Conservation (phyloP, 2,888 invertebrate species). For the Diplolepis rosae region DNA sequence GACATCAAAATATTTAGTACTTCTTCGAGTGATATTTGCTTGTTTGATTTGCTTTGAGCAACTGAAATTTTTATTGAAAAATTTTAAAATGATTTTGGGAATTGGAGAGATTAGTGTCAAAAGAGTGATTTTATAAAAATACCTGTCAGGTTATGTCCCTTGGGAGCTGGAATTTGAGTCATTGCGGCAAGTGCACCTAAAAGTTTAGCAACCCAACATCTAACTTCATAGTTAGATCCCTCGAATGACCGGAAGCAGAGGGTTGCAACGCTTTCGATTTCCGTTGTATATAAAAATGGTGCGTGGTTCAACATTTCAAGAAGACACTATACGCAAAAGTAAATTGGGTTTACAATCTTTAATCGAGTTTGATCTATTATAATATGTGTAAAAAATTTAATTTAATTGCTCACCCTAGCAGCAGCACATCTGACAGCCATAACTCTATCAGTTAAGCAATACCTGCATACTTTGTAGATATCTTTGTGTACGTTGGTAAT, state of each 20-base stretch:
- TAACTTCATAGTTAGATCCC: slow-evolving; percentile 92
- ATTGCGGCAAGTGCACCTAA: slow-evolving; percentile 91
- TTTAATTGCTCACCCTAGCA: slow-evolving; percentile 78
- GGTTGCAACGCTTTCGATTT: slow-evolving; percentile 93
- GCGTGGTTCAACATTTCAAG: slow-evolving; percentile 92
- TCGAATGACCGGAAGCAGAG: slow-evolving; percentile 94
- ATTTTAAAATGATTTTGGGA: too few species aligned
- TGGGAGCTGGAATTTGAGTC: slow-evolving; percentile 82
- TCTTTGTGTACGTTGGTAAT: slow-evolving; percentile 90
- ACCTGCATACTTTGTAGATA: slow-evolving; percentile 92
- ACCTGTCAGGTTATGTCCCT: slow-evolving; percentile 75
- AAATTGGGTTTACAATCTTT: background rate
- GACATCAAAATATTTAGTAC: slow-evolving; percentile 92
- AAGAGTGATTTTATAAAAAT: slow-evolving; percentile 46
- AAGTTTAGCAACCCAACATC: slow-evolving; percentile 93
- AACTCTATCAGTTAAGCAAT: slow-evolving; percentile 92
- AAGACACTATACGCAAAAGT: slow-evolving; percentile 80
- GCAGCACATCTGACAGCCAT: slow-evolving; percentile 95
- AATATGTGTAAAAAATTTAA: background rate
- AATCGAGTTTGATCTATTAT: background rate
- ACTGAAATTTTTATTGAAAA: too few species aligned
- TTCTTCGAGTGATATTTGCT: slow-evolving; percentile 90
- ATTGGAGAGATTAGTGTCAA: too few species aligned
- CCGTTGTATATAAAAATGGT: slow-evolving; percentile 88
- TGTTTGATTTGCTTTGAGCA: slow-evolving; percentile 78